These are phyloP conservation scores for Eilema sororculum DNA, from an alignment of 2,888 invertebrate species.

Conservation along the genomic window DNA sequence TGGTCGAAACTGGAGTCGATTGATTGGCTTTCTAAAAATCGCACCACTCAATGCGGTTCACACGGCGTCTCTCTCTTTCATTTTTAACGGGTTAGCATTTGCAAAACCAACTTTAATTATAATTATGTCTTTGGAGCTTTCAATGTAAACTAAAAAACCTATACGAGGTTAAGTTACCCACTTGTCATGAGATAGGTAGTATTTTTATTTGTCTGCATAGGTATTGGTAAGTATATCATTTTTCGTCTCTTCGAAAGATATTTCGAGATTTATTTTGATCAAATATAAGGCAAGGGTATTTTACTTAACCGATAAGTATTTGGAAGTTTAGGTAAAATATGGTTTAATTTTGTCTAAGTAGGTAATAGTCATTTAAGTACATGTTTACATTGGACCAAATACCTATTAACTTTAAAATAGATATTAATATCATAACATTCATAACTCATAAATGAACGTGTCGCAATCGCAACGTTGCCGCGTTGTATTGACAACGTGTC, in stretches of 20 bases:
- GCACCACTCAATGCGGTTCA: background rate
- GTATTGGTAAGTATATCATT: too few species aligned
- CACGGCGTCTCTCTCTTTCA: background rate
- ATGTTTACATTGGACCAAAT: constrained; percentile 20
- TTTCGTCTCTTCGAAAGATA: too few species aligned
- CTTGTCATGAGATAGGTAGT: too few species aligned
- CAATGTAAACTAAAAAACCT: too few species aligned
- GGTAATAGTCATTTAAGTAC: background rate
- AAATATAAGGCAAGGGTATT: background rate
- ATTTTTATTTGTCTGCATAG: too few species aligned
- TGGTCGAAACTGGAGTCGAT: background rate
- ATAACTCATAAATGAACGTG: background rate
- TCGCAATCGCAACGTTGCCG: constrained; percentile 30
- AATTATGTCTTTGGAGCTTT: too few species aligned
- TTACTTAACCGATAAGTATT: background rate
- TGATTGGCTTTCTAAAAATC: background rate
- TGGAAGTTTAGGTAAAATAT: background rate
- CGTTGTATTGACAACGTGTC: constrained; percentile 39
- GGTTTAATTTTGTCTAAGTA: background rate
- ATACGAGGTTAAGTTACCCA: too few species aligned
- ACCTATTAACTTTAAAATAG: constrained; percentile 6
- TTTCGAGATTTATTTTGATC: too few species aligned
- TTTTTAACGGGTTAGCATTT: too few species aligned
- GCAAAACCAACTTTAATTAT: too few species aligned
- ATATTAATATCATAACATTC: background rate